These are phyloP conservation scores for Iphiclides podalirius DNA, from an alignment of 2,888 invertebrate genomes.

Conservation along the genomic window DNA sequence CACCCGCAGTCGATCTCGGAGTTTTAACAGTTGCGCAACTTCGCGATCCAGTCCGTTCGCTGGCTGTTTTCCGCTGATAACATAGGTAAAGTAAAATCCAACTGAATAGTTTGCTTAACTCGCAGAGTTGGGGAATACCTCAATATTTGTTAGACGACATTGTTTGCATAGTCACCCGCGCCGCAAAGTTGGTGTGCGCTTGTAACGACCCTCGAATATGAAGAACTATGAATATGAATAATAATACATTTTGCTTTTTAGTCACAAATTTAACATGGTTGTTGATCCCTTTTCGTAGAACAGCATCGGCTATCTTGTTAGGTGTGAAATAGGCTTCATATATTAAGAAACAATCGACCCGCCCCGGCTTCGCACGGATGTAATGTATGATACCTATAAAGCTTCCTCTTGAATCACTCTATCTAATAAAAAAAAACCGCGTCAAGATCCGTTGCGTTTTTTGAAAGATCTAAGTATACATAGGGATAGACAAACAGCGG, in stretches of 20 bases:
- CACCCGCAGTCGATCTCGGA: background rate
- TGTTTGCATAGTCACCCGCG: slow-evolving; percentile 4
- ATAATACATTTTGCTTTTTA: background rate
- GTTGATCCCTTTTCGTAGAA: too few relatives aligned
- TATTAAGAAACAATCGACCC: too few relatives aligned
- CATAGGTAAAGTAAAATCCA: background rate
- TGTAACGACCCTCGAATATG: slow-evolving; percentile 1
- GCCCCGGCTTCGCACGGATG: too few relatives aligned
- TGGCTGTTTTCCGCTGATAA: slow-evolving; percentile 1
- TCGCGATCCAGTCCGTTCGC: background rate
- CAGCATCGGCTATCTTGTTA: too few relatives aligned
- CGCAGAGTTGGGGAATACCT: slow-evolving; percentile 11
- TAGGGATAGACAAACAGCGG: too few relatives aligned
- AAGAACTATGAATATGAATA: slow-evolving; percentile 1
- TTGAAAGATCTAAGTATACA: too few relatives aligned
- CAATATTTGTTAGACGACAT: slow-evolving; percentile 14
- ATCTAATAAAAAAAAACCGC: too few relatives aligned
- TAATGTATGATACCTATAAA: too few relatives aligned
- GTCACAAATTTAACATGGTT: too few relatives aligned
- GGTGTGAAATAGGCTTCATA: too few relatives aligned
- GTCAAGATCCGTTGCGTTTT: too few relatives aligned
- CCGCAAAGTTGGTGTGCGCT: background rate
- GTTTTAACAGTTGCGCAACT: background rate
- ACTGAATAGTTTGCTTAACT: slow-evolving; percentile 6
- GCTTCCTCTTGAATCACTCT: too few relatives aligned